These are phyloP conservation scores for Thereva nobilitata DNA, from an alignment of 2,888 invertebrate genomes.

Conservation along the genomic window DNA sequence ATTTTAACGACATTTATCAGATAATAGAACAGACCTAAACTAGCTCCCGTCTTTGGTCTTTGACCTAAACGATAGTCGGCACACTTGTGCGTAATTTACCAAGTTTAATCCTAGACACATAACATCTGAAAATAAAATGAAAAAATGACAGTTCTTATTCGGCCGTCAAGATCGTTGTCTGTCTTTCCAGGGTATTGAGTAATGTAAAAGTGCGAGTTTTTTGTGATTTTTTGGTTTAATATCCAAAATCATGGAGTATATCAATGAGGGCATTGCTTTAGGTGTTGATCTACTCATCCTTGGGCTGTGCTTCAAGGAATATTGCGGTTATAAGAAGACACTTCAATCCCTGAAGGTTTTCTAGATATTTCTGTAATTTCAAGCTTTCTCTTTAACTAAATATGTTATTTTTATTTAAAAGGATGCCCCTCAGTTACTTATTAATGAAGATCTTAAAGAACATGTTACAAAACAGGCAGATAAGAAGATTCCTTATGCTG, in stretches of 20 bases:
- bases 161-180: no score
- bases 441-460: constrained; percentile 67
- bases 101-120: no score
- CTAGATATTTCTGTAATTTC: constrained; percentile 1
- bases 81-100: no score
- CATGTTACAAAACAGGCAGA: constrained; percentile 67
- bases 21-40: no score
- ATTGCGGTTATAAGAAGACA: constrained; percentile 74
- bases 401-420: constrained; percentile 48
- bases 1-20: no score
- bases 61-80: no score
- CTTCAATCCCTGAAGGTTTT: constrained; percentile 72
- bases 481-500: constrained; percentile 72
- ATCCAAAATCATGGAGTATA: constrained; percentile 67
- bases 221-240: no score
- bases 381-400: constrained; percentile 3
- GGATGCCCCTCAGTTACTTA: constrained; percentile 72
- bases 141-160: no score
- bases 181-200: no score
- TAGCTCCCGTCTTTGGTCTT: no score
- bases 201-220: no score
- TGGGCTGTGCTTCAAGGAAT: constrained; percentile 73
- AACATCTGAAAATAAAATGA: no score
- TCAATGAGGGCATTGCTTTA: constrained; percentile 74
- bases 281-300: constrained; percentile 76